Base-by-base conservation (phyloP, 2,113 vertebrate species). In the Psephotus haematonotus region DNA sequence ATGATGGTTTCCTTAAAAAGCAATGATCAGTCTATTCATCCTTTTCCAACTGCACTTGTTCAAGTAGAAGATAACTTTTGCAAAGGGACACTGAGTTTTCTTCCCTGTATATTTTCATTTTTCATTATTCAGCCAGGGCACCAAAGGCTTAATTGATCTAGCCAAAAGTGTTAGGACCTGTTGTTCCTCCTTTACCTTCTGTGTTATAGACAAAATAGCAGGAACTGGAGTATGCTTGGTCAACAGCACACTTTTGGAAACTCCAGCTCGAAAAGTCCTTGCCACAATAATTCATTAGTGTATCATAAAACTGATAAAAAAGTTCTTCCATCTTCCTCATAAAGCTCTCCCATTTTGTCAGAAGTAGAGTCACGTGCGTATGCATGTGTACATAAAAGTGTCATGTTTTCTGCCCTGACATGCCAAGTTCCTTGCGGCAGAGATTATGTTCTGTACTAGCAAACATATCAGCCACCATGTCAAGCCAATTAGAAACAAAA, bases 1-100 rank as follows among this genome's bases (percentile, higher is more conserved):
- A 93, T 83, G 68, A 90, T 37, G 39, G 55, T 88, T 96, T 93
- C 92, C 80, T 93, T 92, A 94, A 94, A 93, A 88, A 96, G 86
- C 68, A 68, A 14, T 70, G 64, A 81, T 95, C 25, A 59, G 46
- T 59, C n/a, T 80, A 19, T 78, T 88, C 35, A 77, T 39, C 43
- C 68, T 86, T 63, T 86, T 81, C 71, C 60, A 86, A 31, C 28
- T 78, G 43, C 85, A 95, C 88, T 94, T 96, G 85, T 85, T 95
- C 84, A 85, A 96, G n/a, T 55, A 63, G 53, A 82, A 80, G 67
- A 85, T 35, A 20, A 70, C 25, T 67, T 94, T 80, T 90, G 57
- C 31, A 67, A 88, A 86, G 22, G 20, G 47, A 47, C 10, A 23
- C 33, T n/a, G 47, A 86, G 17, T 60, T 89, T 89, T 64, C 23